A percentile compares a stretch with the other conserved stretches of the same genome.
phyloP scores from a whole-genome alignment of 2,113 vertebrate genomes.

The Datnioides undecimradiatus region DNA sequence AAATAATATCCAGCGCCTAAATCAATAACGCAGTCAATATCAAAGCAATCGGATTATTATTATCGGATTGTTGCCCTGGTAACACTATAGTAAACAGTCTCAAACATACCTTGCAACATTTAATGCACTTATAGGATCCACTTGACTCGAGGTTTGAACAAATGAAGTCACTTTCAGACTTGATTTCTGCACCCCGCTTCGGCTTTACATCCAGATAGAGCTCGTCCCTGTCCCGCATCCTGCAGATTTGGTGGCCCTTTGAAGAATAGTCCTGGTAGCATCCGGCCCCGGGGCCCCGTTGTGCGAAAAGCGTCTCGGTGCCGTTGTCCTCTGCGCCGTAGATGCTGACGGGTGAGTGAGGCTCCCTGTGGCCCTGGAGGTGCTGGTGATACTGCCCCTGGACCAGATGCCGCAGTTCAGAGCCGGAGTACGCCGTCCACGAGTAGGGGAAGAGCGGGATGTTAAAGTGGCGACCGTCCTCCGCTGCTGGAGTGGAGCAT shows the following conservation, averaged over 20 bases:
- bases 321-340: constrained; percentile 82
- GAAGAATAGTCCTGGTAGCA: constrained; percentile 85
- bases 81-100: no score
- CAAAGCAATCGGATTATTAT: background rate
- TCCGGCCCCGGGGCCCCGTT: constrained; percentile 65
- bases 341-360: constrained; percentile 79
- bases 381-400: constrained; percentile 75
- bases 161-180: constrained; percentile 89
- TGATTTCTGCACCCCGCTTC: constrained; percentile 85
- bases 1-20: background rate
- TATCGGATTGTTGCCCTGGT: no score
- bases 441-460: constrained; percentile 89
- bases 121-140: constrained; percentile 92
- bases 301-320: constrained; percentile 73
- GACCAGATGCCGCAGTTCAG: constrained; percentile 88
- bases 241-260: constrained; percentile 72
- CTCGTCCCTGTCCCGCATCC: constrained; percentile 68
- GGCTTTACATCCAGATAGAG: constrained; percentile 80
- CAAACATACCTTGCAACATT: constrained; percentile 93
- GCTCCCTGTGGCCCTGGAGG: constrained; percentile 77
- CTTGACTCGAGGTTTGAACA: constrained; percentile 87
- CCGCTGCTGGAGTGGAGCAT: constrained; percentile 81
- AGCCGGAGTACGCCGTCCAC: constrained; percentile 89
- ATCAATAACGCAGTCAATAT: background rate
- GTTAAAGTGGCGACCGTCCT: constrained; percentile 82